These are phyloP conservation scores for Stictonetta naevosa DNA, from an alignment of 2,113 vertebrate genomes.

Conservation along the genomic window DNA sequence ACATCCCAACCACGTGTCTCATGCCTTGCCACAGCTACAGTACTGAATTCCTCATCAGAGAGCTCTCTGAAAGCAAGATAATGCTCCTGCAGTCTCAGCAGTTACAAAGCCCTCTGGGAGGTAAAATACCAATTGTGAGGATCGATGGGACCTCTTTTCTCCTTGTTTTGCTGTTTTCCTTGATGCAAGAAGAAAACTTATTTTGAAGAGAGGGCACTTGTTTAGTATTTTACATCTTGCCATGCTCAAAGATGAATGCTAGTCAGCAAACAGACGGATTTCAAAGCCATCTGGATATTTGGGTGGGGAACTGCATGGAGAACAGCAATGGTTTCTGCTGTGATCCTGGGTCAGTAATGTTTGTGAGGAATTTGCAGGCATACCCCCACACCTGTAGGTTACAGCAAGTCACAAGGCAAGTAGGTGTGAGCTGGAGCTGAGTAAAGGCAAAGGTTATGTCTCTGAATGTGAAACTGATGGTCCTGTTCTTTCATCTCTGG, in stretches of 20 bases:
- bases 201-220: neutral
- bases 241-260: neutral
- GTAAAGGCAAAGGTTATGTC: neutral
- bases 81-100: constrained; percentile 33
- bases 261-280: neutral
- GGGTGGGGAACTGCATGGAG: neutral
- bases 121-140: neutral
- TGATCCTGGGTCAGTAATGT: accelerated
- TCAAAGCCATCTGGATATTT: neutral
- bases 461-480: neutral
- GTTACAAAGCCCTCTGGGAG: neutral
- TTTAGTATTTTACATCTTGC: neutral
- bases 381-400: neutral
- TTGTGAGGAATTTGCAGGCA: neutral
- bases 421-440: accelerated
- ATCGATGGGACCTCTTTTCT: neutral
- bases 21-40: constrained; percentile 41
- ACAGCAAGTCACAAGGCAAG: neutral
- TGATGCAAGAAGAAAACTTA: neutral
- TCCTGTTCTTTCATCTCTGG: neutral
- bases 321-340: neutral
- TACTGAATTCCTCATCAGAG: constrained; percentile 60
- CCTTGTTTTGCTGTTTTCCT: neutral
- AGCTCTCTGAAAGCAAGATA: constrained; percentile 51
- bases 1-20: constrained; percentile 49